Base-by-base conservation (phyloP, 2,888 invertebrate species). In the Aricia artaxerxes region DNA sequence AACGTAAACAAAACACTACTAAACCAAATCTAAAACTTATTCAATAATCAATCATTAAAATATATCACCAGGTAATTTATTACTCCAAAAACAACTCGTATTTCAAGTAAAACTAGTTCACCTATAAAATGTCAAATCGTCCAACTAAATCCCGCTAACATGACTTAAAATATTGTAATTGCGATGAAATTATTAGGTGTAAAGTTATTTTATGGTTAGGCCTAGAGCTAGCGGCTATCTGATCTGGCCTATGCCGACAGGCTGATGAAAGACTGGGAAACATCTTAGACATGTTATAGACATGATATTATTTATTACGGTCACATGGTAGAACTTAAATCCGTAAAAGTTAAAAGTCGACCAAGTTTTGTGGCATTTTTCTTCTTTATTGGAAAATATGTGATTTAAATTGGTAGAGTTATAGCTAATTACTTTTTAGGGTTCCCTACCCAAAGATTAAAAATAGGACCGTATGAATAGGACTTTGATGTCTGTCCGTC, bases 111-210 rank as follows among this genome's bases (percentile, higher is more conserved):
- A 69, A 69, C 35, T 35, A 5, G 35, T 69, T 69, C 35, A 69
- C 4, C 35, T 57, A 77, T n/a, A 6, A 60, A 35, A 60, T 44
- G 75, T 49, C 75, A 44, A 44, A 75, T 49, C 49, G 7, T 69
- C 69, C 13, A 24, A 73, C 44, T 24, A 44, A 44, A 44, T 44
- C 44, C 73, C 44, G 40, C 73, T 44, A 24, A 73, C 40, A 40
- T 75, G 49, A 75, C 16, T 75, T 76, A 57, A 57, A 57, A 82
- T 81, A 82, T 82, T 80, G 80, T 92, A 92, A 92, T 92, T 93
- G 90, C 87, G 86, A 85, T 85, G 86, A 92, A 93, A 93, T 93
- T 92, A 92, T 92, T 90, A 92, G 90, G 92, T 92, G 92, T 87
- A 90, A 92, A 90, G 86, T 87, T 88, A 87, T 87, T 88, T 87